Evolutionary conservation across 2,113 vertebrate genomes (phyloP).

Genomic region (Myrmecophaga tridactyla): DNA sequence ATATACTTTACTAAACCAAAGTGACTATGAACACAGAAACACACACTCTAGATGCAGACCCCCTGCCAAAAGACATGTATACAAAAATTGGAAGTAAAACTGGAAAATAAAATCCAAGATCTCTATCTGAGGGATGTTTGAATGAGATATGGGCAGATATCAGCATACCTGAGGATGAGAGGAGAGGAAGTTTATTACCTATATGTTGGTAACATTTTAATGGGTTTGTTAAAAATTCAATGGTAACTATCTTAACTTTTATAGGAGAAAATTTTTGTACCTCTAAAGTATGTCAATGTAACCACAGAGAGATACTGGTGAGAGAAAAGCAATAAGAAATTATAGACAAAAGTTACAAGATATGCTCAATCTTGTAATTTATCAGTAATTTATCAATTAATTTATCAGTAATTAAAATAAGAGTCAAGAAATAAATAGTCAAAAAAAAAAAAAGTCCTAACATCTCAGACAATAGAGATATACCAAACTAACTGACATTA

Average conservation of each 20-base stretch:
- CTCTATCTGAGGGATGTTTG: neutral
- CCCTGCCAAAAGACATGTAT: neutral
- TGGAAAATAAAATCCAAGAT: neutral
- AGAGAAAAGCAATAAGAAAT: neutral
- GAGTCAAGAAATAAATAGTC: neutral
- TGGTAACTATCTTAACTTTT: neutral
- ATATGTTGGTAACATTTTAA: neutral
- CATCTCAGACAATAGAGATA: neutral
- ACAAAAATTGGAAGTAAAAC: neutral
- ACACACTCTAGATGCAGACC: too few relatives aligned
- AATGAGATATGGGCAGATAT: neutral
- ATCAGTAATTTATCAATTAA: too few relatives aligned
- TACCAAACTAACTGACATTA: neutral
- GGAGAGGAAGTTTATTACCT: neutral
- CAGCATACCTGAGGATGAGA: neutral
- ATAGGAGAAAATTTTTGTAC: neutral
- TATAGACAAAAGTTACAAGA: neutral
- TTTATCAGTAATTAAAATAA: neutral
- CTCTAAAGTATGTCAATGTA: neutral
- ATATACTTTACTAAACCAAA: neutral
- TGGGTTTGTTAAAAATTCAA: neutral
- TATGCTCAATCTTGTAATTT: too few relatives aligned
- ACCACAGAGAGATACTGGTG: neutral
- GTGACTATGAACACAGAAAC: neutral
- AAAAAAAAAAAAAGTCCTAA: neutral